Base-by-base conservation (phyloP, 2,797 vertebrate species). In the Kryptolebias ocellatus region DNA sequence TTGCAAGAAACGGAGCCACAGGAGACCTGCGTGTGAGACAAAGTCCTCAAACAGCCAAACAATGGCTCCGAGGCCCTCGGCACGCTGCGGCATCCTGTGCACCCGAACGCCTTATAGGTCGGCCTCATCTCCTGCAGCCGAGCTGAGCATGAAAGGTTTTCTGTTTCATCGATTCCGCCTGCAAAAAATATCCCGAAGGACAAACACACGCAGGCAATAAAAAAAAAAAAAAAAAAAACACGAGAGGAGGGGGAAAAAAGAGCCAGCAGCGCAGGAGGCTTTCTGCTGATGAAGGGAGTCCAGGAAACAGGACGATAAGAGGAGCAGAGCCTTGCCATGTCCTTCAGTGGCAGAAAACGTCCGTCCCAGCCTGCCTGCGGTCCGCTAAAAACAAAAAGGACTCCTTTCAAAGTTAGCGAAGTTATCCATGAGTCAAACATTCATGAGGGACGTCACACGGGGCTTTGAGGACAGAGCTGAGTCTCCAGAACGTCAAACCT, bases 341-440 rank as follows among this genome's bases (percentile, higher is more conserved):
- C 81, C 83, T 73, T 74, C 57, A 63, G 58, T 45, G 64, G 75
- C 51, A 68, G 76, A 10, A 29, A 76, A 56, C 63, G 75, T 60
- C 14, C 3, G 16, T 57, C 52, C 47, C 67, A 72, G 31, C 54
- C 57, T 70, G 59, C 20, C 20, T 24, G 20, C 20, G 20, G 20
- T 24, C 20, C 20, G 20, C 20, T 24, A 24, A 24, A 24, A 24
- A 24, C 20, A 2, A 24, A 24, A 24, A 24, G 20, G 20, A 24
- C 20, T 24, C 20, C 1, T 24, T 2, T 24, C 20, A 24, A 24
- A 24, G 20, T 24, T 24, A 24, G 20, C 2, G 20, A 24, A 24
- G 2, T 24, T 24, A 24, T 24, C 20, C 2, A 2, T 24, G 20
- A 24, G 20, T 24, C 64, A 57, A 42, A 61, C 50, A 54, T 24